A percentile compares a stretch with the other conserved stretches of the same genome.
phyloP scores from a whole-genome alignment of 2,797 vertebrate species.

The Chrosomus eos region DNA sequence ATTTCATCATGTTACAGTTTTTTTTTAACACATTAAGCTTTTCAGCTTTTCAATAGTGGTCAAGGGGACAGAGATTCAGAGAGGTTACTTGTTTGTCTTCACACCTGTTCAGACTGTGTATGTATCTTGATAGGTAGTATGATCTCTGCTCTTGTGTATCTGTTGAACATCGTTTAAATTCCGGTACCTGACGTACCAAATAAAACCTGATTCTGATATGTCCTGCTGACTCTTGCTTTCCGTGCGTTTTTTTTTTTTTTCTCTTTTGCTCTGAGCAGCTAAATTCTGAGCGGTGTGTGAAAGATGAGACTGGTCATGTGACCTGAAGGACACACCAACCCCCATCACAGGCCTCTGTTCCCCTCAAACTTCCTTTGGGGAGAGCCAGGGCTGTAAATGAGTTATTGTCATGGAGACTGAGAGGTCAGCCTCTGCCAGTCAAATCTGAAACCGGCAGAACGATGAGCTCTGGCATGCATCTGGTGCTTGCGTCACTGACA shows the following conservation, averaged over 20 bases:
- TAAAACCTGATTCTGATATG: slow-evolving; percentile 21
- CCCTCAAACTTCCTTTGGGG: slow-evolving; percentile 35
- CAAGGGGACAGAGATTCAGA: not conserved
- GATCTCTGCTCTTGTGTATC: not conserved
- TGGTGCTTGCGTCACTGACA: not conserved
- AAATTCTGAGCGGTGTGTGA: slow-evolving; percentile 22
- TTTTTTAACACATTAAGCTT: not conserved
- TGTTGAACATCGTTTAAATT: not conserved
- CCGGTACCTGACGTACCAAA: not conserved
- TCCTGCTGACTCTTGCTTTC: slow-evolving; percentile 8
- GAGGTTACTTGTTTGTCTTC: not conserved
- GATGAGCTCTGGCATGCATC: slow-evolving; percentile 35
- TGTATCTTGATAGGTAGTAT: not conserved
- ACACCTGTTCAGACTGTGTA: not conserved
- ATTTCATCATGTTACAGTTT: not conserved
- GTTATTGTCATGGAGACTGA: slow-evolving; percentile 42
- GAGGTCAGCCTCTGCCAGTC: slow-evolving; percentile 40
- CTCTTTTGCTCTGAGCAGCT: not conserved
- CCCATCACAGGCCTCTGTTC: slow-evolving; percentile 37
- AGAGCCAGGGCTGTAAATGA: slow-evolving; percentile 37
- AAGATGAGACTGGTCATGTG: slow-evolving; percentile 37
- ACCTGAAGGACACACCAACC: slow-evolving; percentile 38
- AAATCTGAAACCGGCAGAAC: slow-evolving; percentile 13
- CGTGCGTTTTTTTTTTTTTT: not conserved
- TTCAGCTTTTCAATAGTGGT: not conserved